These are phyloP conservation scores for Tipula helvola DNA, from an alignment of 2,888 invertebrate species.

Conservation along the genomic window DNA sequence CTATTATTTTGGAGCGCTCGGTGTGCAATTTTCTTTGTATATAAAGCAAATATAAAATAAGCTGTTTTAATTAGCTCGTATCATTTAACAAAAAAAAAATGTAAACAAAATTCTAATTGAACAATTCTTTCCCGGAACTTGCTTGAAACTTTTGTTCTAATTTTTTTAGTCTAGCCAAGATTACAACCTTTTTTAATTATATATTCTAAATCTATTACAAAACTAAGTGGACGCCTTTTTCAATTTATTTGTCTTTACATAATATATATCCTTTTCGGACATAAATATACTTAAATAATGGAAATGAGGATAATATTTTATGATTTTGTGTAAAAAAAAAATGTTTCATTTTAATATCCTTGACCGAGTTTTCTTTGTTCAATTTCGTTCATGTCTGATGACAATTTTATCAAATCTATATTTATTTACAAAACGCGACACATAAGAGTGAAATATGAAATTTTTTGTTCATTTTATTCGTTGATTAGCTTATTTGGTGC, in stretches of 20 bases:
- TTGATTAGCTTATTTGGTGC: background rate
- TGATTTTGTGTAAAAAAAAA: background rate
- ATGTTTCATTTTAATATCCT: constrained; percentile 9
- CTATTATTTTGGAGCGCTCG: background rate
- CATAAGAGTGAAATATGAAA: background rate
- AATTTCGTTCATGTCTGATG: background rate
- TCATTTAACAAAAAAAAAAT: background rate
- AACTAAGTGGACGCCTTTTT: background rate
- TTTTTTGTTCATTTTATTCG: background rate
- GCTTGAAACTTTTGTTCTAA: background rate
- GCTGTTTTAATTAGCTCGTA: background rate
- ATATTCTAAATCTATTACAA: too few species aligned
- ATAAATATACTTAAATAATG: background rate
- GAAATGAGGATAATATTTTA: background rate
- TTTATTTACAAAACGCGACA: background rate
- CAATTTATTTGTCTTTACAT: background rate
- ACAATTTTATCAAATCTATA: background rate
- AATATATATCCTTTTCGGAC: background rate
- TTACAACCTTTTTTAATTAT: background rate
- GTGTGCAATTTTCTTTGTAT: background rate
- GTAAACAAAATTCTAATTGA: background rate
- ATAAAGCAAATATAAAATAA: background rate
- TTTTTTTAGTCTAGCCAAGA: background rate
- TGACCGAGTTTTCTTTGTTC: constrained; percentile 8
- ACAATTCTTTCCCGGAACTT: background rate